phyloP scores from a whole-genome alignment of 92 coral and sea anemone genomes.

The Paragorgia papillata region DNA sequence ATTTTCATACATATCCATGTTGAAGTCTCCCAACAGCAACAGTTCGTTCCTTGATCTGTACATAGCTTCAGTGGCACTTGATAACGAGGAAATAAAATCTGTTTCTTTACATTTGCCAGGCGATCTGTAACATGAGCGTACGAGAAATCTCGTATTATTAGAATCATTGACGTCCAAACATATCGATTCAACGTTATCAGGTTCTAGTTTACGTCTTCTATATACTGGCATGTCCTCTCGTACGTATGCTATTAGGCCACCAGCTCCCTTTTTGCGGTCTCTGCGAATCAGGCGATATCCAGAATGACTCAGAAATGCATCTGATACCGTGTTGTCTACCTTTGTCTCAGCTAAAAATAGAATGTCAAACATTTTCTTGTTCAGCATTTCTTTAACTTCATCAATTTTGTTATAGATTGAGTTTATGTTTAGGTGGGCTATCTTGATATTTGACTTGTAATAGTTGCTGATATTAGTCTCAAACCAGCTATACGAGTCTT shows the following conservation, averaged over 20 bases:
- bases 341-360: conserved; percentile 43
- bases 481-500: conserved; percentile 25
- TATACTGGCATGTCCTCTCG: conserved; percentile 13
- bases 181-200: conserved; percentile 39
- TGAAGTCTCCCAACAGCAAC: no score
- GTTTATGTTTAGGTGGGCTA: conserved; percentile 42
- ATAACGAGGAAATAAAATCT: no score
- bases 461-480: conserved; percentile 10
- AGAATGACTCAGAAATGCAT: conserved; percentile 14
- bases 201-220: conserved; percentile 36
- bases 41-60: no score
- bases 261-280: conserved; percentile 39
- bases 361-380: conserved; percentile 9
- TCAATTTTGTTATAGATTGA: conserved; percentile 20
- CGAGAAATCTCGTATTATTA: no score
- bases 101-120: no score
- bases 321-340: conserved; percentile 14
- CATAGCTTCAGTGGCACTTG: no score
- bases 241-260: conserved; percentile 31
- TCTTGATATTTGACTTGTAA: conserved; percentile 22
- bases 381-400: conserved; percentile 28
- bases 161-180: no score
- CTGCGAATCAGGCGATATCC: conserved; percentile 37
- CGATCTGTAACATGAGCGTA: no score
- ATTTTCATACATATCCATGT: no score